Evolutionary conservation across 1,140 invertebrate species (phyloP).

Genomic region (Panagrolaimus sp.): DNA sequence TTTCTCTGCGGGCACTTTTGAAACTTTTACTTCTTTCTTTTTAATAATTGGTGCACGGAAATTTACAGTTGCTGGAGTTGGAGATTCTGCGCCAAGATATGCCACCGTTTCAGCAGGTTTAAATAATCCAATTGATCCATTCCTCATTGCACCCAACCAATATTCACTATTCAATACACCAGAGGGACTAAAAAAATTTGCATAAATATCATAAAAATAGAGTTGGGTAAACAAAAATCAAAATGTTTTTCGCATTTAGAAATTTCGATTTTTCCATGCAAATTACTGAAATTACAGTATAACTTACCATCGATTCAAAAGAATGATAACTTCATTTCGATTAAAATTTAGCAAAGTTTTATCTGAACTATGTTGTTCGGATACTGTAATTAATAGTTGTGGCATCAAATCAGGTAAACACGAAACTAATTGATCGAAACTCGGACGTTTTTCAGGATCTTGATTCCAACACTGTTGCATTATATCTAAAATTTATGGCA

Average conservation of each 20-base stretch:
- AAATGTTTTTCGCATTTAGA: too few species aligned
- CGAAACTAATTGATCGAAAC: constrained; percentile 77
- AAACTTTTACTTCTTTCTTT: constrained; percentile 68
- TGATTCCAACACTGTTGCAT: constrained; percentile 95
- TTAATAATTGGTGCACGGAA: constrained; percentile 59
- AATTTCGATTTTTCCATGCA: too few species aligned
- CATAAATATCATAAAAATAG: not conserved
- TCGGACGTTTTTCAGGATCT: constrained; percentile 78
- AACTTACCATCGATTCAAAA: constrained; percentile 79
- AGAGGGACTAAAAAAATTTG: constrained; percentile 30
- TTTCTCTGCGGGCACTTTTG: constrained; percentile 69
- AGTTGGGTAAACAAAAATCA: not conserved
- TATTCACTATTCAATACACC: constrained; percentile 54
- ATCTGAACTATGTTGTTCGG: constrained; percentile 61
- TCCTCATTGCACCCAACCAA: constrained; percentile 79
- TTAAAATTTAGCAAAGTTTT: constrained; percentile 74
- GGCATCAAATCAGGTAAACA: constrained; percentile 75
- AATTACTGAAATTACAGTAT: too few species aligned
- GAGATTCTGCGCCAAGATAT: constrained; percentile 67
- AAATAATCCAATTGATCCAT: constrained; percentile 80
- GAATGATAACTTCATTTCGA: constrained; percentile 82
- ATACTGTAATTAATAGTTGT: constrained; percentile 76
- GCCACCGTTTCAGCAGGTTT: constrained; percentile 80
- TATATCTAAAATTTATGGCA: constrained; percentile 61
- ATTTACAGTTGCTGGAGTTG: constrained; percentile 21